Evolutionary conservation across 2,888 invertebrate species (phyloP), one percentile per base, ranked within the genome.

Genomic region (Sepiola atlantica): DNA sequence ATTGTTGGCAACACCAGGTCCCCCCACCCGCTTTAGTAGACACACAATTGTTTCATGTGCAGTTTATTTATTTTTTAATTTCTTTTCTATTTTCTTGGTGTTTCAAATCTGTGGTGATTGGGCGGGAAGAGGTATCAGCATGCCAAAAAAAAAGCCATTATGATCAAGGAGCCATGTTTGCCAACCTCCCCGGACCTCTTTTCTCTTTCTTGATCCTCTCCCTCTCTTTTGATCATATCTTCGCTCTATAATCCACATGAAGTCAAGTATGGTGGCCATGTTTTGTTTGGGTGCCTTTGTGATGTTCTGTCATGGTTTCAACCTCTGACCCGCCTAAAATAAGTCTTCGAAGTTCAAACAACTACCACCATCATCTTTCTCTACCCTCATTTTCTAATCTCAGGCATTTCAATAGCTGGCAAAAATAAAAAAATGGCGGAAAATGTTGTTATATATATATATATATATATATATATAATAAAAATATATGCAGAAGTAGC

Each of bases 281-380:
- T 77, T 77, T 77, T 77, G 77, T 77, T 77, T 77, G 77, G n/a
- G 77, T 77, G 77, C 77, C 77, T 77, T 77, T 77, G 77, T 77
- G 77, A 77, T 77, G 77, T 77, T 77, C 32, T 77, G 77, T 77
- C 77, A 77, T 77, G n/a, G n/a, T 77, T 32, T 77, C n/a, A n/a
- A 77, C 77, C 77, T 77, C n/a, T 77, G 77, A 77, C 77, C 77
- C 32, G n/a, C 16, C n/a, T n/a, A 16, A 77, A 77, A 77, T 77
- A 77, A 77, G 77, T 77, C 77, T 77, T 77, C n/a, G 16, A 77
- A 77, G 77, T 77, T 16, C 16, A n/a, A n/a, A 77, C 77, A 0
- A 77, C 77, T 16, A 8, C 77, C n/a, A 32, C 77, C n/a, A 32
- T 14, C 77, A 77, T 77, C 77, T 77, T 77, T 77, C 32, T 32